These are phyloP conservation scores for Limanda limanda DNA, from an alignment of 2,113 vertebrate species.

Conservation along the genomic window DNA sequence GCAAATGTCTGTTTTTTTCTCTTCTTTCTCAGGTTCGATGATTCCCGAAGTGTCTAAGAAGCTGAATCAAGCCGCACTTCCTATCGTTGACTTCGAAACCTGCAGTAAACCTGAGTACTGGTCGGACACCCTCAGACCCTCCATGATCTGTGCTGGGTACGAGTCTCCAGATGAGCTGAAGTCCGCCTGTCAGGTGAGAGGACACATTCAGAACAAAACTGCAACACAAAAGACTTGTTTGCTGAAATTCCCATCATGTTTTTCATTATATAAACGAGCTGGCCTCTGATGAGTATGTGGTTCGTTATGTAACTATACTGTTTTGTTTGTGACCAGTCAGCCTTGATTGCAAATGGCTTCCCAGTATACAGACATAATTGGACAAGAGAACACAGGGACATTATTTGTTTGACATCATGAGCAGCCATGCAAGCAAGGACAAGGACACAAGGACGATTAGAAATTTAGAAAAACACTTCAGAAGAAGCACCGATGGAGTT, in stretches of 20 bases:
- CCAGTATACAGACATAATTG: conserved; percentile 34
- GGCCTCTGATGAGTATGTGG: not conserved
- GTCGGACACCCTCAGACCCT: conserved; percentile 73
- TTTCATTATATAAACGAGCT: conserved; percentile 31
- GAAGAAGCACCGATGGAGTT: not conserved
- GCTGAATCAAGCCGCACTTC: conserved; percentile 77
- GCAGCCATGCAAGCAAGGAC: not conserved
- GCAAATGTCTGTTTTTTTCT: not conserved
- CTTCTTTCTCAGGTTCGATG: conserved; percentile 47
- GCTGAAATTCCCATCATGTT: not conserved
- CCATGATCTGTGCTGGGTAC: conserved; percentile 81
- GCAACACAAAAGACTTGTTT: not conserved
- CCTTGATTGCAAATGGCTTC: conserved; percentile 49
- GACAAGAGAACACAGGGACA: conserved; percentile 28
- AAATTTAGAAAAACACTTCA: not conserved
- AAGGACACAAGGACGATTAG: not conserved
- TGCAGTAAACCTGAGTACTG: conserved; percentile 80
- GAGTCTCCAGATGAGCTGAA: conserved; percentile 80
- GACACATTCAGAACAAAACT: not conserved
- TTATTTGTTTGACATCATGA: conserved; percentile 32
- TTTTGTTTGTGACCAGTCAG: conserved; percentile 71
- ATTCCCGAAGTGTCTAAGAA: conserved; percentile 64
- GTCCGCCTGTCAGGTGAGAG: conserved; percentile 78
- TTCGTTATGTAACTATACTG: conserved; percentile 38
- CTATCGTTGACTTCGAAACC: conserved; percentile 74